Percentiles rank a stretch among this genome's conserved stretches.
Evolutionary conservation across 2,797 vertebrate species (phyloP).

Genomic region (Danio tinwini): DNA sequence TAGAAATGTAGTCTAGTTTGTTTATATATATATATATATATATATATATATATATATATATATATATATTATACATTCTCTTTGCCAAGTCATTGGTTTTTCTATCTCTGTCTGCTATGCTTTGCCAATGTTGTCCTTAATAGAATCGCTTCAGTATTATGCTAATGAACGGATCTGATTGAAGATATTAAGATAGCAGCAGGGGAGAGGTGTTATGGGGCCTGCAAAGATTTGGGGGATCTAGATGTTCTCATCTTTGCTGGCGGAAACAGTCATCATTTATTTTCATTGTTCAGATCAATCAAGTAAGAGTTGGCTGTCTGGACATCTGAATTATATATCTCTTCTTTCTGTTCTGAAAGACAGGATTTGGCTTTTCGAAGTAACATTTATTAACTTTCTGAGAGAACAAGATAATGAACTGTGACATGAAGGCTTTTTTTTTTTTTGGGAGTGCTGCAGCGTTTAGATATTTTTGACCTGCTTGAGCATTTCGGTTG

Average conservation of each 20-base stretch:
- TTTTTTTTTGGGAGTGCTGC: conserved; percentile 1
- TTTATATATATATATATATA: too few species aligned
- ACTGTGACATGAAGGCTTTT: neutral
- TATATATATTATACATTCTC: too few species aligned
- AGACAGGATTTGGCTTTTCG: conserved; percentile 23
- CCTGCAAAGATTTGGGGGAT: conserved; percentile 10
- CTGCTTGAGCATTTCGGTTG: neutral
- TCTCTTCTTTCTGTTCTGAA: neutral
- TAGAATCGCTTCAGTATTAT: conserved; percentile 41
- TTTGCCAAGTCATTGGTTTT: conserved; percentile 29
- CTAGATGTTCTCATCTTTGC: conserved; percentile 15
- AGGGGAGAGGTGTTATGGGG: conserved; percentile 6
- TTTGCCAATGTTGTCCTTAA: conserved; percentile 43
- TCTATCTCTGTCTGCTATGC: conserved; percentile 23
- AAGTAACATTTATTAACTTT: conserved; percentile 23
- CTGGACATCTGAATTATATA: conserved; percentile 36
- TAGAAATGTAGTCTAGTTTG: conserved; percentile 28
- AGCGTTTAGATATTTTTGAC: neutral
- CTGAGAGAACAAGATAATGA: neutral
- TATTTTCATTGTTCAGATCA: conserved; percentile 45
- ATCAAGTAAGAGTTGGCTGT: conserved; percentile 49
- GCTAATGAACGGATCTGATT: conserved; percentile 42
- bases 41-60: too few species aligned
- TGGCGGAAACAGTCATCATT: conserved; percentile 35
- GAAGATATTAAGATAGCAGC: neutral